Conservation (phyloP, 2,797 vertebrate genomes). For the Betta splendens region DNA sequence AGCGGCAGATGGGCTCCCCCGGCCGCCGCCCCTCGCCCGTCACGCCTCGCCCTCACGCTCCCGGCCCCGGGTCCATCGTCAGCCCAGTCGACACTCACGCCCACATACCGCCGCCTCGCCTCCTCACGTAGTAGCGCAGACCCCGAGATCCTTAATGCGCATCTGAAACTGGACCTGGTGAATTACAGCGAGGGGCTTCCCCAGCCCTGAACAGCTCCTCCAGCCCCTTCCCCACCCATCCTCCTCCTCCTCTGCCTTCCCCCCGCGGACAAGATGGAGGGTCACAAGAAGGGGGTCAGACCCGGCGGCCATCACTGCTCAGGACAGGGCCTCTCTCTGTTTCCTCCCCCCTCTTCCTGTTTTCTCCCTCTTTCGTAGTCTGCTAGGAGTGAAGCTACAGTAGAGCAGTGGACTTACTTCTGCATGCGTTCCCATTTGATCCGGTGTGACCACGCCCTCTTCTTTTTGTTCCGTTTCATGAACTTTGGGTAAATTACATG, state of each 20-base stretch:
- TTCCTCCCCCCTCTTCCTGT: slow-evolving; percentile 44
- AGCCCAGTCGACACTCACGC: slow-evolving; percentile 46
- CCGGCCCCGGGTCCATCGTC: slow-evolving; percentile 58
- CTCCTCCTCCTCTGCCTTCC: slow-evolving; percentile 30
- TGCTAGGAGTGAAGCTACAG: slow-evolving; percentile 82
- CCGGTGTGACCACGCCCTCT: slow-evolving; percentile 67
- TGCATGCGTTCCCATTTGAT: slow-evolving; percentile 79
- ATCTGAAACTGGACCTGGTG: slow-evolving; percentile 60
- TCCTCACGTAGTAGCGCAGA: slow-evolving; percentile 41
- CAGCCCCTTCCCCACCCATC: slow-evolving; percentile 28
- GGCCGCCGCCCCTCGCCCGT: slow-evolving; percentile 44
- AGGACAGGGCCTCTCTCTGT: slow-evolving; percentile 72
- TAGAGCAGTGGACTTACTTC: slow-evolving; percentile 82
- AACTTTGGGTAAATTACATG: slow-evolving; percentile 71
- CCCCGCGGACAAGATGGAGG: slow-evolving; percentile 71
- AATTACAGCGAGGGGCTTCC: slow-evolving; percentile 45
- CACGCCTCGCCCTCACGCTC: slow-evolving; percentile 42
- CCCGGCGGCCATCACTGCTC: slow-evolving; percentile 74
- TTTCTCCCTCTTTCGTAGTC: slow-evolving; percentile 66
- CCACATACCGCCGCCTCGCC: slow-evolving; percentile 58
- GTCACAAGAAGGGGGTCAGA: slow-evolving; percentile 71
- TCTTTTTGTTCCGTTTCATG: slow-evolving; percentile 65
- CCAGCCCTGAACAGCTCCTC: slow-evolving; percentile 50
- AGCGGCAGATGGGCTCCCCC: slow-evolving; percentile 63
- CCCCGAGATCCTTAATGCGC: slow-evolving; percentile 40